phyloP scores from a whole-genome alignment of 2,888 invertebrate genomes.

The Caenorhabditis imperialis region DNA sequence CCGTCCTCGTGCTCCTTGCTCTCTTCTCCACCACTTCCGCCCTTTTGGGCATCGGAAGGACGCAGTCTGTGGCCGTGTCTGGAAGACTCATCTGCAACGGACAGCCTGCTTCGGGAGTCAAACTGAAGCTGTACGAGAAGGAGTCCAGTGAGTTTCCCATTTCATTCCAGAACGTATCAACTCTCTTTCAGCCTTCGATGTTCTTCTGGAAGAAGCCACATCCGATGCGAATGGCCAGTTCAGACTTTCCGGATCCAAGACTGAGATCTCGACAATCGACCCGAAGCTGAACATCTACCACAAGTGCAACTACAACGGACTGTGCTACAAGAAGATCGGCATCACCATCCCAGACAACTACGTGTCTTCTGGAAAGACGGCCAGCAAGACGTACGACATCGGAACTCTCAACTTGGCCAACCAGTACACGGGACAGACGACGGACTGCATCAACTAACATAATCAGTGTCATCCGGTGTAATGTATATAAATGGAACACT shows the following conservation, averaged over 20 bases:
- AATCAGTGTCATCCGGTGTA: neutral
- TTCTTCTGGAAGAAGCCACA: slow-evolving; percentile 48
- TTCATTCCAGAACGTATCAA: neutral
- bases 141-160: slow-evolving; percentile 55
- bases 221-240: slow-evolving; percentile 61
- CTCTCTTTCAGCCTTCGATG: slow-evolving; percentile 61
- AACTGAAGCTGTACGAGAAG: slow-evolving; percentile 65
- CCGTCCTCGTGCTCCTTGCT: slow-evolving; percentile 33
- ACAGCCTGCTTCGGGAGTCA: slow-evolving; percentile 56
- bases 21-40: slow-evolving; percentile 34
- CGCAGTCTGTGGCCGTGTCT: slow-evolving; percentile 63
- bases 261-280: slow-evolving; percentile 64
- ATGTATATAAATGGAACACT: slow-evolving; percentile 22
- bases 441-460: slow-evolving; percentile 62
- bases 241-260: slow-evolving; percentile 59
- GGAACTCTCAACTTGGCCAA: slow-evolving; percentile 66
- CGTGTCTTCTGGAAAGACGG: slow-evolving; percentile 58
- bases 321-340: slow-evolving; percentile 67
- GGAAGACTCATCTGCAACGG: slow-evolving; percentile 65
- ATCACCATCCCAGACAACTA: slow-evolving; percentile 67
- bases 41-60: slow-evolving; percentile 62
- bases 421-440: slow-evolving; percentile 66
- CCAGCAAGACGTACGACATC: slow-evolving; percentile 62
- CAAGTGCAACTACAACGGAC: slow-evolving; percentile 66
- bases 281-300: slow-evolving; percentile 67